Conservation (phyloP, 37 sponge, comb jelly and placozoan genomes). For the Tethya wilhelma region DNA sequence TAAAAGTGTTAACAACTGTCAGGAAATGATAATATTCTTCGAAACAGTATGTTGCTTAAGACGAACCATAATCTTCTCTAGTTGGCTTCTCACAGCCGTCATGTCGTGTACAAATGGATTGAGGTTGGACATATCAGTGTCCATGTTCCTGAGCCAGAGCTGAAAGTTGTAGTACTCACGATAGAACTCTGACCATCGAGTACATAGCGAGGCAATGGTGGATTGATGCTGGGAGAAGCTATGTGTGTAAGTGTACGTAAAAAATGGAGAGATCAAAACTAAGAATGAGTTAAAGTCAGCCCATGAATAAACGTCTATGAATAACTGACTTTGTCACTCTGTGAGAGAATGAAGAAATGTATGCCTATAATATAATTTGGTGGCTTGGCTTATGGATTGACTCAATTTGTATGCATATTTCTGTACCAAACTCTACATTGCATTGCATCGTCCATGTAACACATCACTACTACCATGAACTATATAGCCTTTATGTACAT, state of each 20-base stretch:
- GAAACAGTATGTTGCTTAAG: background rate
- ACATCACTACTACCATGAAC: too few species aligned
- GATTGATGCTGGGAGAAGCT: slow-evolving; percentile 42
- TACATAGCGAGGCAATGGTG: slow-evolving; percentile 5
- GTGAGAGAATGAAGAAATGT: too few species aligned
- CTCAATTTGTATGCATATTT: too few species aligned
- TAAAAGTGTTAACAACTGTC: background rate
- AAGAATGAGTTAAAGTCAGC: too few species aligned
- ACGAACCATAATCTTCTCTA: slow-evolving; percentile 51
- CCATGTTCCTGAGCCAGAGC: slow-evolving; percentile 14
- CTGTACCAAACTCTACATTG: too few species aligned
- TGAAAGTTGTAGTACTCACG: slow-evolving; percentile 33
- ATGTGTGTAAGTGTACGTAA: too few species aligned
- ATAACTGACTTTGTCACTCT: too few species aligned
- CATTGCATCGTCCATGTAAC: too few species aligned
- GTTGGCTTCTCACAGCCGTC: slow-evolving; percentile 27
- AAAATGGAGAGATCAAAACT: too few species aligned
- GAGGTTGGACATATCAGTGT: slow-evolving; percentile 55
- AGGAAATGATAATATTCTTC: background rate
- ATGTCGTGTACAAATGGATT: slow-evolving; percentile 46
- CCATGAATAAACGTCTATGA: too few species aligned
- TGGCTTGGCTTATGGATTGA: too few species aligned
- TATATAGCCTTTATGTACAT: slow-evolving; percentile 5
- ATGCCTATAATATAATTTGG: too few species aligned
- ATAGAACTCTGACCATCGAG: slow-evolving; percentile 48